These are phyloP conservation scores for Acronicta alni DNA, from an alignment of 2,888 invertebrate genomes.

Conservation along the genomic window DNA sequence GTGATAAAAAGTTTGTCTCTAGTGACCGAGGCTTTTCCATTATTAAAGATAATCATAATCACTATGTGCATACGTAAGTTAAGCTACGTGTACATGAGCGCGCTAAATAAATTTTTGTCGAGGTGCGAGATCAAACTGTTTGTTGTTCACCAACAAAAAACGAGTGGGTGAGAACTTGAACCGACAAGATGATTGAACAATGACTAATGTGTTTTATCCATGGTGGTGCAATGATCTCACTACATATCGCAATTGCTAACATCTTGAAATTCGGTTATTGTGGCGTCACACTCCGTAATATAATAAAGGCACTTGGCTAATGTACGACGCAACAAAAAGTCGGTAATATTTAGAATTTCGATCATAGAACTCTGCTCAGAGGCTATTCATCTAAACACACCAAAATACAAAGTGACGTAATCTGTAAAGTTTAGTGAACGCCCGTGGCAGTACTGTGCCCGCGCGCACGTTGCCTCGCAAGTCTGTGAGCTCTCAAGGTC, in stretches of 20 bases:
- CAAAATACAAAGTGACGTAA: slow-evolving; percentile 83
- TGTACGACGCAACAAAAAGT: slow-evolving; percentile 52
- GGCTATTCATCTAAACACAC: slow-evolving; percentile 77
- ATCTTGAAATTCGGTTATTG: slow-evolving; percentile 47
- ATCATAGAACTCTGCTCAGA: slow-evolving; percentile 74
- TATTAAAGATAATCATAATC: slow-evolving; percentile 39
- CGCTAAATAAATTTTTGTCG: slow-evolving; percentile 58
- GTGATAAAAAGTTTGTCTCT: slow-evolving; percentile 39
- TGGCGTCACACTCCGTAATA: slow-evolving; percentile 46
- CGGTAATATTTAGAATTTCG: slow-evolving; percentile 67
- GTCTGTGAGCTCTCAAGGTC: slow-evolving; percentile 79
- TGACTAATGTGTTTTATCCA: slow-evolving; percentile 72
- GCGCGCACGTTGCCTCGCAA: slow-evolving; percentile 70
- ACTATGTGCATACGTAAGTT: slow-evolving; percentile 31
- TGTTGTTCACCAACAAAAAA: slow-evolving; percentile 60
- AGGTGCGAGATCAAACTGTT: slow-evolving; percentile 66
- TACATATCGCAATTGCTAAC: slow-evolving; percentile 45
- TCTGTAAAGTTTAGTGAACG: slow-evolving; percentile 87
- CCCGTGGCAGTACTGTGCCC: slow-evolving; percentile 67
- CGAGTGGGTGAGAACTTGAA: slow-evolving; percentile 69
- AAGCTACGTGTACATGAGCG: slow-evolving; percentile 44
- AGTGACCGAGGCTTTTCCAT: slow-evolving; percentile 45
- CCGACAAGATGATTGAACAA: slow-evolving; percentile 57
- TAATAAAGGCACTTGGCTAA: slow-evolving; percentile 50
- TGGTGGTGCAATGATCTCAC: slow-evolving; percentile 74